Evolutionary conservation across 2,113 vertebrate species (phyloP).

Genomic region (Mesitornis unicolor): DNA sequence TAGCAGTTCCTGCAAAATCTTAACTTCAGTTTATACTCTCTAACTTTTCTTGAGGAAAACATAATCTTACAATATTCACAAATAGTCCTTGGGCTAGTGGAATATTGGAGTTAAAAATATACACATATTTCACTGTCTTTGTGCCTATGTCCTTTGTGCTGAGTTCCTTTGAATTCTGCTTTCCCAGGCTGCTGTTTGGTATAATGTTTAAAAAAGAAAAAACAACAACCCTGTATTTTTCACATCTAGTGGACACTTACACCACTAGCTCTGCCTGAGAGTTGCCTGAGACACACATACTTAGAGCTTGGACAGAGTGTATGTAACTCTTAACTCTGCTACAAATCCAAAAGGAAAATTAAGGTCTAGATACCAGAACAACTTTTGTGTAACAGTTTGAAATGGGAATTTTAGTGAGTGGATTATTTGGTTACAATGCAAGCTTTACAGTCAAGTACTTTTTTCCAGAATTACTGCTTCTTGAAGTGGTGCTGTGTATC

Average conservation of each 20-base stretch:
- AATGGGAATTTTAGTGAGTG: background rate
- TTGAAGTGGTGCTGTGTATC: background rate
- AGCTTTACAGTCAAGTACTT: background rate
- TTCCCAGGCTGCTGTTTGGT: background rate
- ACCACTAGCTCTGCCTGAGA: background rate
- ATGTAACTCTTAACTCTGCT: background rate
- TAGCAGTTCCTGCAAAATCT: background rate
- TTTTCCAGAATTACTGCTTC: background rate
- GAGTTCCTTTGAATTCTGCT: background rate
- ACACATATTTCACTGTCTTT: background rate
- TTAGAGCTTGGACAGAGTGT: fast-evolving
- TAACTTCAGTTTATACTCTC: background rate
- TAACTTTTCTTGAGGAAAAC: background rate
- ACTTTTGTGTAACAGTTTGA: background rate
- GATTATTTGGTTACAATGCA: background rate
- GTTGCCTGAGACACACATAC: background rate
- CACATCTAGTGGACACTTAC: background rate
- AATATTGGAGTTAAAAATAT: background rate
- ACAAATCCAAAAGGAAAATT: background rate
- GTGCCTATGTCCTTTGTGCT: background rate
- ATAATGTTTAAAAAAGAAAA: background rate
- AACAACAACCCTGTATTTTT: background rate
- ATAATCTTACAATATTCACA: background rate
- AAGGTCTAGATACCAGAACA: background rate
- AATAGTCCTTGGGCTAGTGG: background rate